Evolutionary conservation across 2,113 vertebrate species (phyloP).

Genomic region (Lophotis ruficrista): DNA sequence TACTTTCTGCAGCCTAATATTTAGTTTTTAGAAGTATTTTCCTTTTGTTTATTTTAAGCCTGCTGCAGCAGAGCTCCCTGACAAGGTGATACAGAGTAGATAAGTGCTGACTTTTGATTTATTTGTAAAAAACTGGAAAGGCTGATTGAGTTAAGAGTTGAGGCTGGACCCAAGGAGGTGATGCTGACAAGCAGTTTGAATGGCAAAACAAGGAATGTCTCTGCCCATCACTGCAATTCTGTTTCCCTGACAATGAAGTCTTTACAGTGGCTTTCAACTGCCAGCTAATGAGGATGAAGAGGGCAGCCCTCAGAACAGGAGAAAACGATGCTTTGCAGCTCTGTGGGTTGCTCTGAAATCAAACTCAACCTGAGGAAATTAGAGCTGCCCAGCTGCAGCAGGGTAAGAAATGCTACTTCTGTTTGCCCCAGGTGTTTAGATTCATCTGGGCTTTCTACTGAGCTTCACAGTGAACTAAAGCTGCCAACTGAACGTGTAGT

Average conservation of each 20-base stretch:
- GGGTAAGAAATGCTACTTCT: not conserved
- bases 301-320: not conserved
- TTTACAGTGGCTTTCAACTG: not conserved
- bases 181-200: not conserved
- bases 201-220: not conserved
- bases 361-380: not conserved
- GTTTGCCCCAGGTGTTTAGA: not conserved
- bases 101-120: not conserved
- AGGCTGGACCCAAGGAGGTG: not conserved
- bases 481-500: not conserved
- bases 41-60: not conserved
- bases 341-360: not conserved
- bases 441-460: not conserved
- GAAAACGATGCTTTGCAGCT: not conserved
- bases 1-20: not conserved
- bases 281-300: not conserved
- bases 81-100: not conserved
- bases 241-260: not conserved
- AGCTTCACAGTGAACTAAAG: not conserved
- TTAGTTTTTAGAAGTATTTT: not conserved
- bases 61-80: not conserved
- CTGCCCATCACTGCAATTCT: not conserved
- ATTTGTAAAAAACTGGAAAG: not conserved
- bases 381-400: not conserved
- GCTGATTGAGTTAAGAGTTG: not conserved